phyloP scores from a whole-genome alignment of 64 coral and sea anemone genomes.

The Pachyseris speciosa region DNA sequence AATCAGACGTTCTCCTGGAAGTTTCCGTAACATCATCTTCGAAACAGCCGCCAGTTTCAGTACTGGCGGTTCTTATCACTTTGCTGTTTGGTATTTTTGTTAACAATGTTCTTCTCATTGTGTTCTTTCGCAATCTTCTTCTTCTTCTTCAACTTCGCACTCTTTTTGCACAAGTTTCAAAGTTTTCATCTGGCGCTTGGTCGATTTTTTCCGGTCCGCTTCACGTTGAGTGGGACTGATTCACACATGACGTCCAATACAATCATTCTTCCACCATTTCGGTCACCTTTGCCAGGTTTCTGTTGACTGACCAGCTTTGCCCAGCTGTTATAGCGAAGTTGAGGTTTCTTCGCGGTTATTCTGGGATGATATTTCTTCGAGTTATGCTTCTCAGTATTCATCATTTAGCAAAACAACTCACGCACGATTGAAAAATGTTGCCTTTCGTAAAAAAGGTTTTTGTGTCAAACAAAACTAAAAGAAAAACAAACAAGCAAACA shows the following conservation, averaged over 20 bases:
- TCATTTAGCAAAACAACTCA: background rate
- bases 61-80: too few relatives aligned
- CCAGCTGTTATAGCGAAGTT: slow-evolving; percentile 5
- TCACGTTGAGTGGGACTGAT: background rate
- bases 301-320: slow-evolving; percentile 11
- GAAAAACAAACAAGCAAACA: too few relatives aligned
- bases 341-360: background rate
- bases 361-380: background rate
- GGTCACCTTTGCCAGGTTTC: background rate
- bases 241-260: background rate
- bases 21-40: background rate
- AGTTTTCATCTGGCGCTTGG: background rate
- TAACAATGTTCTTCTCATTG: background rate
- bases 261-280: background rate
- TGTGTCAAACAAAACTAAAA: background rate
- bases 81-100: background rate
- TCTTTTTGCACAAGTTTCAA: background rate
- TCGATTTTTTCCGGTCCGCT: background rate
- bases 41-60: too few relatives aligned
- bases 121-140: background rate
- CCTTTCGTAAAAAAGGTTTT: background rate
- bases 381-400: background rate
- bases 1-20: background rate
- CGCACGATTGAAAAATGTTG: background rate
- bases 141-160: background rate